A percentile compares a stretch with the other conserved stretches of the same genome.
Evolutionary conservation across 2,797 vertebrate species (phyloP).

Genomic region (Somateria mollissima): DNA sequence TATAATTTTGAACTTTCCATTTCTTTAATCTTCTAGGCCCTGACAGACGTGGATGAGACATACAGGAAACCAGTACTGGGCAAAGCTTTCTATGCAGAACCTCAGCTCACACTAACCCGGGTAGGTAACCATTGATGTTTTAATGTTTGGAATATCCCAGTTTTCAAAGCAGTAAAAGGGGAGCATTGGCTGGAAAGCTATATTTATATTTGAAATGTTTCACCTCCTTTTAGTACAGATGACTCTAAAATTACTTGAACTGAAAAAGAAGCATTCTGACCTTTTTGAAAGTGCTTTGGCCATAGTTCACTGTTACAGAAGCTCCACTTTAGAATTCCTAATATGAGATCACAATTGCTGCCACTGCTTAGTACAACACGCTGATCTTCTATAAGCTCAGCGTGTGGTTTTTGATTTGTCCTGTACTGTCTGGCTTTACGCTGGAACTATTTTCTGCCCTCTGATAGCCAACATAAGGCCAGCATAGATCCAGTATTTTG

Average conservation of each 20-base stretch:
- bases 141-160: background rate
- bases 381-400: background rate
- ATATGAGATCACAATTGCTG: background rate
- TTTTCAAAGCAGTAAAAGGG: background rate
- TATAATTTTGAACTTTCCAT: background rate
- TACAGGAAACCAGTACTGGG: constrained; percentile 94
- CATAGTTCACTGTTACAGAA: background rate
- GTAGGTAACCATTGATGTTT: constrained; percentile 75
- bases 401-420: background rate
- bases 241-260: background rate
- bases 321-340: background rate
- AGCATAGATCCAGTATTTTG: background rate
- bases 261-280: background rate
- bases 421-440: background rate
- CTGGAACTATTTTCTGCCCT: background rate
- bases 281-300: background rate
- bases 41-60: constrained; percentile 97
- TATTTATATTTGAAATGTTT: background rate
- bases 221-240: background rate
- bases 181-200: background rate
- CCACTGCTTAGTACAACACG: background rate
- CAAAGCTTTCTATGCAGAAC: constrained; percentile 91
- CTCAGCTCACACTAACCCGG: constrained; percentile 89
- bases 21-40: constrained; percentile 82
- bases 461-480: background rate